Evolutionary conservation across 2,888 invertebrate genomes (phyloP).

Genomic region (Pseudeuparius sepicola): DNA sequence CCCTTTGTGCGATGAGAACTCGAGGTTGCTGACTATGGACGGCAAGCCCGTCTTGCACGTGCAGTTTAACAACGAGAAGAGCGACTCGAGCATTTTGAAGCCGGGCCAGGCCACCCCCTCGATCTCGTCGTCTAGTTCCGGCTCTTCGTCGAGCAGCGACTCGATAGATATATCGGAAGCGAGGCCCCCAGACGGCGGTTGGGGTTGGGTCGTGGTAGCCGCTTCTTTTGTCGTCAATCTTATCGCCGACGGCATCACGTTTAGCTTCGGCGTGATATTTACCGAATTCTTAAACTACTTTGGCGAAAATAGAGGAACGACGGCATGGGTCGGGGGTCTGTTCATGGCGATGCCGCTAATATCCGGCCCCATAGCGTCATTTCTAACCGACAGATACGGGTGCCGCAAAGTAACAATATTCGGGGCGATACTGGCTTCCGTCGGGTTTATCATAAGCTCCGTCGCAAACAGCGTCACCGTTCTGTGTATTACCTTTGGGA

Average conservation of each 20-base stretch:
- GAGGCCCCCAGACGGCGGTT: slow-evolving; percentile 77
- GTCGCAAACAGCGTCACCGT: slow-evolving; percentile 66
- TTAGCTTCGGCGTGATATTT: slow-evolving; percentile 85
- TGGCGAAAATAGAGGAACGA: slow-evolving; percentile 73
- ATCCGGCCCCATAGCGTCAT: slow-evolving; percentile 77
- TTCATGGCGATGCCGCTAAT: slow-evolving; percentile 87
- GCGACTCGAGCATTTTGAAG: slow-evolving; percentile 22
- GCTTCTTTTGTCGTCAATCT: slow-evolving; percentile 83
- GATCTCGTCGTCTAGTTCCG: slow-evolving; percentile 25
- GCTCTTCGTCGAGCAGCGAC: slow-evolving; percentile 49
- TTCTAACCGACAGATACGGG: slow-evolving; percentile 73
- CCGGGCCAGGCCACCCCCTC: slow-evolving; percentile 23
- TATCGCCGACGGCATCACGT: slow-evolving; percentile 86
- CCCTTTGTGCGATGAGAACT: slow-evolving; percentile 21
- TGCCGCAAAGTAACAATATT: slow-evolving; percentile 70
- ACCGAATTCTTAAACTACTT: slow-evolving; percentile 79
- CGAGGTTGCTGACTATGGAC: slow-evolving; percentile 17
- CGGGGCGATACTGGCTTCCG: slow-evolving; percentile 63
- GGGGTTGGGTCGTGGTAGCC: slow-evolving; percentile 88
- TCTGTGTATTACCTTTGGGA: slow-evolving; percentile 72
- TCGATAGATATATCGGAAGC: slow-evolving; percentile 57
- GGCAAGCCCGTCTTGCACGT: slow-evolving; percentile 44
- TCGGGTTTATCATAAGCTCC: slow-evolving; percentile 69
- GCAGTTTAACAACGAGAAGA: slow-evolving; percentile 45
- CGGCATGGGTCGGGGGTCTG: slow-evolving; percentile 82